Conservation (phyloP, 2,888 invertebrate species). For the Caenorhabditis afra region DNA sequence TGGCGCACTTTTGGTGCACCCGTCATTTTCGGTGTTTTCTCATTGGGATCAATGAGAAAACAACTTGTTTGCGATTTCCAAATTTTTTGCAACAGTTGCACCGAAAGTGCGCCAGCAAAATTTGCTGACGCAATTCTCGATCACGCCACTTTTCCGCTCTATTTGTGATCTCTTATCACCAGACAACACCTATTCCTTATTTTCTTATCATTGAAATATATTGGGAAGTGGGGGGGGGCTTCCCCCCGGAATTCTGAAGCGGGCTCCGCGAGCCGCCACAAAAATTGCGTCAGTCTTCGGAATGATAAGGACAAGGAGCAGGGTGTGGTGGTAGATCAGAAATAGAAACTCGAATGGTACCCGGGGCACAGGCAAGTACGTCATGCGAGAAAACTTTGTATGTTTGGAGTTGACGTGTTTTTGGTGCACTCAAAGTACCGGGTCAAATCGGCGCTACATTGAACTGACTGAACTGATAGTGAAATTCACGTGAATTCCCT, state of each 20-base stretch:
- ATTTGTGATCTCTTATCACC: too few species aligned
- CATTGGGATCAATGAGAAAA: neutral
- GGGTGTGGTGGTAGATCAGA: too few species aligned
- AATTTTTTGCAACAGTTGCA: too few species aligned
- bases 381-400: too few species aligned
- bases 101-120: conserved; percentile 8
- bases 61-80: neutral
- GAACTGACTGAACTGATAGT: neutral
- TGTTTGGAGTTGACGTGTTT: neutral
- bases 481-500: neutral
- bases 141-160: neutral
- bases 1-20: neutral
- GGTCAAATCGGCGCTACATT: neutral
- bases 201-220: too few species aligned
- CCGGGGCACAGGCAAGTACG: too few species aligned
- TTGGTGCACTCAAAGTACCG: neutral
- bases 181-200: too few species aligned
- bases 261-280: neutral
- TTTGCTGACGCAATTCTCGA: conserved; percentile 8
- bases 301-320: too few species aligned
- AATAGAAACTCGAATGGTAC: too few species aligned
- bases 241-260: too few species aligned
- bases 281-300: neutral
- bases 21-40: too few species aligned
- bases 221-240: too few species aligned